Evolutionary conservation across 2,888 invertebrate species (phyloP).

Genomic region (Acrobasis suavella): DNA sequence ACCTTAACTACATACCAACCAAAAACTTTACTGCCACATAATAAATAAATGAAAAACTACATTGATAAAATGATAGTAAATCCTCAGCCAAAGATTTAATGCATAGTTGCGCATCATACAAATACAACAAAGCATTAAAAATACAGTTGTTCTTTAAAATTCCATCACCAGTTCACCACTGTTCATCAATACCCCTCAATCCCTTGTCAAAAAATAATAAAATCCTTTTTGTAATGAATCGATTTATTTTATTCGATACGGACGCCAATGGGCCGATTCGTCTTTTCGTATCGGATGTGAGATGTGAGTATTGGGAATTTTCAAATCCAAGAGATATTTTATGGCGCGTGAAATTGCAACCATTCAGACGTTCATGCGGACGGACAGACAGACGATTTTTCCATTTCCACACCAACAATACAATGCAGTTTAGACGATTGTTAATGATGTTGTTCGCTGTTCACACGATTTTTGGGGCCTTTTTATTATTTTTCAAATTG

Average conservation of each 20-base stretch:
- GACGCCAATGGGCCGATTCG: constrained; percentile 63
- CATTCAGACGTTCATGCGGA: constrained; percentile 59
- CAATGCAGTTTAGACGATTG: constrained; percentile 60
- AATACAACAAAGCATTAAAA: background rate
- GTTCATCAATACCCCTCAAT: constrained; percentile 53
- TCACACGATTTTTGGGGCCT: constrained; percentile 50
- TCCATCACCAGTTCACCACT: constrained; percentile 14
- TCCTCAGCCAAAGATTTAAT: background rate
- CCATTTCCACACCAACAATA: constrained; percentile 75
- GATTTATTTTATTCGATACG: constrained; percentile 79
- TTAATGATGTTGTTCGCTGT: constrained; percentile 63
- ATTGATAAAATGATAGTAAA: background rate
- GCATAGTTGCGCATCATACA: background rate
- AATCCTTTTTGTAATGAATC: constrained; percentile 75
- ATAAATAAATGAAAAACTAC: background rate
- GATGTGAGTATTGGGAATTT: constrained; percentile 54
- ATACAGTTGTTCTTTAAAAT: constrained; percentile 24
- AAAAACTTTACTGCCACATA: background rate
- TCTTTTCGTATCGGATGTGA: constrained; percentile 52
- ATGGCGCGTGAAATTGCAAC: constrained; percentile 78
- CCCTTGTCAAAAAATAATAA: constrained; percentile 67
- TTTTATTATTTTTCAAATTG: constrained; percentile 33
- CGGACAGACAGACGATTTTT: constrained; percentile 64
- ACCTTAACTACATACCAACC: no score
- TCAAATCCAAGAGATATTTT: constrained; percentile 56